phyloP scores from a whole-genome alignment of 2,888 invertebrate species.

The Lacanobia wlatinum region DNA sequence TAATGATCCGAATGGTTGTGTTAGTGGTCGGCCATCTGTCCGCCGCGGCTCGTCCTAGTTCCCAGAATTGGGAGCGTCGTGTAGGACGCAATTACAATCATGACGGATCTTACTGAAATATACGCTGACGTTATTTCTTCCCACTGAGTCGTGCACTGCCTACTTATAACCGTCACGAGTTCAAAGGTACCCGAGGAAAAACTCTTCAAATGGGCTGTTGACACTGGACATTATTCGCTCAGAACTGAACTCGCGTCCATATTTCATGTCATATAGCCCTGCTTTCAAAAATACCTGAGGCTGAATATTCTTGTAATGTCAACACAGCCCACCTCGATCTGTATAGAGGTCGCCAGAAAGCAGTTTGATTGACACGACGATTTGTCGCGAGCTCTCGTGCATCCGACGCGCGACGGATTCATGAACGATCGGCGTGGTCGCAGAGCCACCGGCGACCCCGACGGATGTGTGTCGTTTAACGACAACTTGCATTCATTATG shows the following conservation, averaged over 20 bases:
- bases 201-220: neutral
- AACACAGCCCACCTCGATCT: conserved; percentile 13
- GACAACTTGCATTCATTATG: conserved; percentile 7
- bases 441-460: neutral
- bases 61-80: conserved; percentile 53
- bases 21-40: conserved; percentile 51
- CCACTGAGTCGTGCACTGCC: conserved; percentile 9
- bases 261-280: neutral
- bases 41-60: conserved; percentile 47
- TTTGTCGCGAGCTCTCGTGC: conserved; percentile 56
- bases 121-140: conserved; percentile 37
- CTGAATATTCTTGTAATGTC: neutral
- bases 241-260: neutral
- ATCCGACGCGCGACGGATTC: conserved; percentile 8
- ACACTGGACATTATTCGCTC: neutral
- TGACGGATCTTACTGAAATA: conserved; percentile 51
- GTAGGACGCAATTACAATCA: conserved; percentile 58
- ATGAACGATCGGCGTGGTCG: conserved; percentile 18
- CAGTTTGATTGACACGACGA: conserved; percentile 61
- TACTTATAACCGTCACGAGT: neutral
- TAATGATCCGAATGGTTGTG: conserved; percentile 26
- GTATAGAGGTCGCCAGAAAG: conserved; percentile 16
- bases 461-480: conserved; percentile 11
- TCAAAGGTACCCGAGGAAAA: neutral
- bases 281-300: neutral